Base-by-base conservation (phyloP, 2,113 vertebrate genomes). In the Marmota monax region DNA sequence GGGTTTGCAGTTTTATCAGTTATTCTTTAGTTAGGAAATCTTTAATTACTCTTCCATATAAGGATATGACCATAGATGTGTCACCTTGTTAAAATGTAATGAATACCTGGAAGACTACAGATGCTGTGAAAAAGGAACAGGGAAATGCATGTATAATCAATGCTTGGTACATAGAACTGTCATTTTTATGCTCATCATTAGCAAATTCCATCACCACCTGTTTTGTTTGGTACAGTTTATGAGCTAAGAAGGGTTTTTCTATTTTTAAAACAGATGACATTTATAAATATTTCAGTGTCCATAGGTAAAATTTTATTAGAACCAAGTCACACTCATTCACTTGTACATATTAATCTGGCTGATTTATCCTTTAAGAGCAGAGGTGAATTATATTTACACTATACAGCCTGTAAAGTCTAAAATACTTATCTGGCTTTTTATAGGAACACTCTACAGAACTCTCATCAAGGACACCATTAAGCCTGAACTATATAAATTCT, bases 201-300 rank as follows among this genome's bases (percentile, higher is more conserved):
- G 58, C 65, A 92, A 92, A 61, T 9, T 37, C 45, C 11, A 72
- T 6, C 13, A 83, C 32, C 20, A 61, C 48, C 91, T 48, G 29
- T 83, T 90, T 82, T 56, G 76, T 90, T 82, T 56, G 76, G 78
- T 79, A 53, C 2, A 63, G 72, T 65, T 53, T 42, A n/a, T 17
- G 20, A 88, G 27, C n/a, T 56, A 80, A 65, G 82, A 74, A 25
- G 80, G 56, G 39, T 27, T 86, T 95, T 80, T 61, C 32, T 29
- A 67, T 78, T 87, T 94, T 48, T 74, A n/a, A 82, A 69, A 73
- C 65, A n/a, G 29, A 45, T 86, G 8, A 69, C 77, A 79, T 63
- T 84, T 65, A 84, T 51, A n/a, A n/a, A n/a, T n/a, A 87, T 93
- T 95, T 88, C 51, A 69, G 17, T 42, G n/a, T 84, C 77, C 51